Evolutionary conservation across 1,140 invertebrate genomes (phyloP).

Genomic region (Cylas formicarius): DNA sequence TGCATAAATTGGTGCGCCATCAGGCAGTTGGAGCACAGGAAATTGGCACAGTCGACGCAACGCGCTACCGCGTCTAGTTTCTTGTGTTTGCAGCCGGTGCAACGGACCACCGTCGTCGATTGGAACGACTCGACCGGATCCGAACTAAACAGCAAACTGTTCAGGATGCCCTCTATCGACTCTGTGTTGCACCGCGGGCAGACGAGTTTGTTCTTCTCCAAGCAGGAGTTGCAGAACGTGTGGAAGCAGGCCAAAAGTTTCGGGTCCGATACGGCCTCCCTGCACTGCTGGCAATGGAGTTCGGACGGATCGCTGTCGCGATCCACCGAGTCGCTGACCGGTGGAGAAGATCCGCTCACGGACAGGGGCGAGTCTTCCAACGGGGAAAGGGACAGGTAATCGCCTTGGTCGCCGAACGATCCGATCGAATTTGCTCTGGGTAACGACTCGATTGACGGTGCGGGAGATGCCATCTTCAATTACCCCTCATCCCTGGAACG

Average conservation of each 20-base stretch:
- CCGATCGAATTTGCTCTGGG: slow-evolving; percentile 81
- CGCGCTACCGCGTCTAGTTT: slow-evolving; percentile 80
- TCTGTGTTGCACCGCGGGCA: slow-evolving; percentile 76
- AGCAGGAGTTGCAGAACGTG: slow-evolving; percentile 72
- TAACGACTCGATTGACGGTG: slow-evolving; percentile 84
- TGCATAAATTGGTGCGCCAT: slow-evolving; percentile 98
- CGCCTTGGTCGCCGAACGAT: slow-evolving; percentile 65
- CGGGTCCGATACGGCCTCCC: slow-evolving; percentile 64
- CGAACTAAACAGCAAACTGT: slow-evolving; percentile 57
- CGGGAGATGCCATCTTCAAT: slow-evolving; percentile 73
- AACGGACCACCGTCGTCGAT: slow-evolving; percentile 55
- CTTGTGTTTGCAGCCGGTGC: slow-evolving; percentile 81
- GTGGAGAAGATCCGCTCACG: slow-evolving; percentile 73
- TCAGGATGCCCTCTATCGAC: slow-evolving; percentile 56
- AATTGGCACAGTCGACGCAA: slow-evolving; percentile 92
- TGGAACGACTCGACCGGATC: slow-evolving; percentile 35
- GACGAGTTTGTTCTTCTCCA: slow-evolving; percentile 74
- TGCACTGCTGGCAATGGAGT: slow-evolving; percentile 73
- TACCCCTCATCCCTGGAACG: slow-evolving; percentile 58
- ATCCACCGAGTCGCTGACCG: slow-evolving; percentile 69
- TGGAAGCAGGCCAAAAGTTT: slow-evolving; percentile 77
- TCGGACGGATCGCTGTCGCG: slow-evolving; percentile 43
- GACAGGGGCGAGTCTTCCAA: slow-evolving; percentile 67
- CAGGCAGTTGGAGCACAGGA: slow-evolving; percentile 92
- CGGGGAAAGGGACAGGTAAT: slow-evolving; percentile 49